Evolutionary conservation across 2,113 vertebrate species (phyloP), one percentile per base, ranked within the genome.

Genomic region (Hoplias malabaricus): DNA sequence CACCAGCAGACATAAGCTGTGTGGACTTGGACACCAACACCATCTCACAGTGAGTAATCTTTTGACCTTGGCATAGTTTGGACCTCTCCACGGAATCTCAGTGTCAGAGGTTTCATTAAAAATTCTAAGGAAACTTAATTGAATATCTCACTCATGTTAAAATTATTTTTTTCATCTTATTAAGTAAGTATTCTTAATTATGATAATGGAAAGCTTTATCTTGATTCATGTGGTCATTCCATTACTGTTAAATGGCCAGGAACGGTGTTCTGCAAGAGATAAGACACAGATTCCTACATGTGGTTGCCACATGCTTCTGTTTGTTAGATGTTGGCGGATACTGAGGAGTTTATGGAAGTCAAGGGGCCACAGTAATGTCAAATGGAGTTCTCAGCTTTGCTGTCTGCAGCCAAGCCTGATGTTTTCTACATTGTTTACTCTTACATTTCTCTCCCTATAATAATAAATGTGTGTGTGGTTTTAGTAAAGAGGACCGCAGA

Each of bases 11-110:
- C 76, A 96, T 99, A 82, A 98, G 94, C 90, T 99, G 98, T 73
- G 94, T 99, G 86, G 97, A 99, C 90, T 91, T 99, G 86, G 98
- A 99, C 90, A 99, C 98, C 89, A 99, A 99, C 91, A 98, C 96
- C 56, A 98, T 99, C 87, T 99, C 94, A 78, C 96, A 99, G 98
- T 99, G 93, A 96, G 98, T 94, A 66, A 80, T 70, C 78, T 77
- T 78, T 82, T 57, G 34, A 88, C 84, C 79, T 61, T 59, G 33
- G 19, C 48, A 77, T 78, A 63, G 34, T 40, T 69, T 31, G 40
- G 57, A 38, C 19, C 43, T 36, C 61, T 63, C 38, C 10, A 40
- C 16, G 57, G 59, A 74, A 31, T 59, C 1, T 5, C 40, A n/a
- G n/a, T n/a, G n/a, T 72, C 59, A 62, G 13, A 69, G 4, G 33